Evolutionary conservation across 2,888 invertebrate species (phyloP), one percentile per base, ranked within the genome.

Genomic region (Diarsia rubi): DNA sequence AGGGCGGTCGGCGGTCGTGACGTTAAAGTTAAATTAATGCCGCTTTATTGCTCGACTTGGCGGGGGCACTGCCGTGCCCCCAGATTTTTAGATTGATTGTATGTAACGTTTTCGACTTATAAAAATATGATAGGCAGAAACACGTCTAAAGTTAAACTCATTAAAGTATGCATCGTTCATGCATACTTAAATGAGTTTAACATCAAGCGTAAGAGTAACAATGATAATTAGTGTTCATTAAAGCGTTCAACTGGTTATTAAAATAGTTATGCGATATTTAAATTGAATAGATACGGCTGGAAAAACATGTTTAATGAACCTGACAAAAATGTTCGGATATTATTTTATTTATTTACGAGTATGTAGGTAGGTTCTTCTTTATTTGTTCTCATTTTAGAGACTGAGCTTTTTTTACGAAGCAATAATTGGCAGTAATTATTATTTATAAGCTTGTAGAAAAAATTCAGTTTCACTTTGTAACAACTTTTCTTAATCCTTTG

Each of bases 381-480:
- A 19, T 45, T 21, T 19, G 27, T 9, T 52, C n/a, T 62, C 24
- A 37, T 54, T 27, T 14, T 19, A 78, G 21, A 14, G n/a, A 14
- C 6, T 45, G 12, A 45, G 5, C 0, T 45, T 59, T 37, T 60
- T 81, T 74, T 16, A 9, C 19, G n/a, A 54, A 31, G n/a, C 8
- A 47, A 9, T 57, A 63, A 24, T 21, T 76, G 27, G 69, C 44
- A n/a, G 27, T 21, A 65, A 45, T 65, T 37, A 68, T 45, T 45
- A 63, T 59, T 73, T 67, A 14, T 27, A 63, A 64, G 37, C 59
- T 64, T 74, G 49, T 67, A 57, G 67, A 75, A 59, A 67, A 69
- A 42, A 52, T 19, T 52, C 42, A 6, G 66, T 70, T 67, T 52
- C 64, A 76, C 81, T 81, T 67, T 52, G 63, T 19, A 60, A 47